A percentile compares a stretch with the other conserved stretches of the same genome.
Evolutionary conservation across 2,113 vertebrate genomes (phyloP).

Genomic region (Papio anubis): DNA sequence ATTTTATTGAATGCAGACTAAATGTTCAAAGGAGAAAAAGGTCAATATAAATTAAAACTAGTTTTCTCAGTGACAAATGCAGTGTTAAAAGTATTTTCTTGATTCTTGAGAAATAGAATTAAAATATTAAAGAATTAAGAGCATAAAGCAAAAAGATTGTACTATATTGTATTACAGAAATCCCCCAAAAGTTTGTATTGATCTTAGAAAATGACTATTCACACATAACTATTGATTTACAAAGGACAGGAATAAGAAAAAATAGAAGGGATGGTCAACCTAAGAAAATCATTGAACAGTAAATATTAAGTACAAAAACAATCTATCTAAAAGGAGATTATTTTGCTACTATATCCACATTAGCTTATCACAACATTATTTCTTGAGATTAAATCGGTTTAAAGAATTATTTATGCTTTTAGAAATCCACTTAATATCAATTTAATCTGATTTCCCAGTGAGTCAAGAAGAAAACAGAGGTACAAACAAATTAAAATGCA

Average conservation of each 20-base stretch:
- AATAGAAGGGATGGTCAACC: conserved; percentile 16
- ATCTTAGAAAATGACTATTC: conserved; percentile 34
- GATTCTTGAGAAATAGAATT: conserved; percentile 76
- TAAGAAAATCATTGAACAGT: background rate
- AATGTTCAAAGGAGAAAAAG: conserved; percentile 88
- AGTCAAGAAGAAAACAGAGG: background rate
- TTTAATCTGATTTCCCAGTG: conserved; percentile 45
- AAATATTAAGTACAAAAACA: conserved; percentile 43
- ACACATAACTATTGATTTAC: background rate
- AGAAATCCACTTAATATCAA: conserved; percentile 37
- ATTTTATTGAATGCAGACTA: conserved; percentile 87
- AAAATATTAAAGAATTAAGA: conserved; percentile 61
- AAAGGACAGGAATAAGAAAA: background rate
- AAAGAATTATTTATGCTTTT: conserved; percentile 28
- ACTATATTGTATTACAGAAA: background rate
- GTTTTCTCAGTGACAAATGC: conserved; percentile 83
- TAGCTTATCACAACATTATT: conserved; percentile 31
- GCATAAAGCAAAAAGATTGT: background rate
- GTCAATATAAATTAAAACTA: conserved; percentile 88
- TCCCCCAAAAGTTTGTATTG: background rate
- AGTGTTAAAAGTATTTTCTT: conserved; percentile 78
- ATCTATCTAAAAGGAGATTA: conserved; percentile 11
- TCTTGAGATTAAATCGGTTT: conserved; percentile 18
- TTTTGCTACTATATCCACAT: conserved; percentile 5
- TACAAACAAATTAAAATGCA: conserved; percentile 38